Base-by-base conservation (phyloP, 2,113 vertebrate genomes). In the Platichthys stellatus region DNA sequence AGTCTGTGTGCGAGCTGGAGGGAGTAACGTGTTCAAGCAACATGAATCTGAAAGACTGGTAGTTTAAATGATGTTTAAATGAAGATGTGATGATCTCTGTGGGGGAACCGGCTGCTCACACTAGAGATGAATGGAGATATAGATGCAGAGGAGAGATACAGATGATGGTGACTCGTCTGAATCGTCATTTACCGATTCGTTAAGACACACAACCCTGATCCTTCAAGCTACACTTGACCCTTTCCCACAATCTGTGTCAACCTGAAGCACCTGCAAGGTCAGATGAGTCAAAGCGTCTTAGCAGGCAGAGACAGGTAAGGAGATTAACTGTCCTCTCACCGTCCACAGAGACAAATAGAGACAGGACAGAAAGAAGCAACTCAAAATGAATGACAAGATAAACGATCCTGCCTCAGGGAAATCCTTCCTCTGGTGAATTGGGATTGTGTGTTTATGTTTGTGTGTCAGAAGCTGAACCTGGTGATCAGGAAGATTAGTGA, bases 231-330 rank as follows among this genome's bases (percentile, higher is more conserved):
- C 11, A 12, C 78, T 40, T 38, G 53, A 70, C 57, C 54, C 7
- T 20, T 35, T 15, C 47, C 28, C 40, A 6, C 17, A 6, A 60
- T 65, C 26, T 5, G 56, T 15, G 38, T 21, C 14, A 18, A 11
- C 59, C 49, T 56, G 63, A 72, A 88, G 64, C 63, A 12, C 62
- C 72, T 26, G 61, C n/a, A 71, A 5, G 56, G 9, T 72, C 28
- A 60, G 63, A 58, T 35, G 43, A 68, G 74, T 87, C 77, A 79
- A 59, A 90, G 82, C 74, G 76, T 26, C 81, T 89, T 71, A 83
- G n/a, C 76, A 63, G 87, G 66, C 82, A 61, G 78, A 68, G 76
- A 78, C 87, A 78, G 71, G 70, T 89, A 87, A 88, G 80, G 6
- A 81, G 91, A 91, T 91, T 86, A 91, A 65, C 64, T 4, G 5